These are phyloP conservation scores for Ariopsis seemanni DNA, from an alignment of 2,113 vertebrate genomes.

Conservation along the genomic window DNA sequence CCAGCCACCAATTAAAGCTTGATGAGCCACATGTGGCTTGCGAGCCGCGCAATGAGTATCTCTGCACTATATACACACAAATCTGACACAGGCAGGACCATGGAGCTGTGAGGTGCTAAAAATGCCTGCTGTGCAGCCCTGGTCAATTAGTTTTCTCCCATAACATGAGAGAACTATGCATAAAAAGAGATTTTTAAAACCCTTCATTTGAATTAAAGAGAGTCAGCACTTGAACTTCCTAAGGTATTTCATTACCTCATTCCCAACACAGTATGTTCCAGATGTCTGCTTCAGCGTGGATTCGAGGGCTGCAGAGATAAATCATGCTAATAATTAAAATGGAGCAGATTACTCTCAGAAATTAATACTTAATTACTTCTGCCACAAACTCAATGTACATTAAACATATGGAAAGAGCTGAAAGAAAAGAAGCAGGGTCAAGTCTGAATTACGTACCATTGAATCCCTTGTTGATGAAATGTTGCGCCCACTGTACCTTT, in stretches of 20 bases:
- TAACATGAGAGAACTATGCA: background rate
- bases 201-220: background rate
- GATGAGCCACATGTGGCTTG: no score
- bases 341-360: background rate
- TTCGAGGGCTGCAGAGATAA: constrained; percentile 80
- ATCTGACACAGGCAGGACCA: background rate
- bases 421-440: background rate
- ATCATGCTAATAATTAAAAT: background rate
- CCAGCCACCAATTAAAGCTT: no score
- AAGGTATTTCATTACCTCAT: constrained; percentile 78
- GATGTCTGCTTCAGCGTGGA: constrained; percentile 81
- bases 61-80: no score
- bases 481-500: constrained; percentile 84
- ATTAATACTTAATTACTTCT: background rate
- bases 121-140: background rate
- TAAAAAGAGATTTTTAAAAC: background rate
- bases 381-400: background rate
- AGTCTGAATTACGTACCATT: constrained; percentile 70
- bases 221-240: background rate
- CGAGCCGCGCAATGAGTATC: no score
- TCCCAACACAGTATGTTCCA: constrained; percentile 84
- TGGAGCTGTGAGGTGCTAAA: background rate
- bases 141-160: background rate
- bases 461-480: constrained; percentile 83
- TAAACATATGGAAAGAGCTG: background rate